These are phyloP conservation scores for Patella caerulea DNA, from an alignment of 2,888 invertebrate genomes.

Conservation along the genomic window DNA sequence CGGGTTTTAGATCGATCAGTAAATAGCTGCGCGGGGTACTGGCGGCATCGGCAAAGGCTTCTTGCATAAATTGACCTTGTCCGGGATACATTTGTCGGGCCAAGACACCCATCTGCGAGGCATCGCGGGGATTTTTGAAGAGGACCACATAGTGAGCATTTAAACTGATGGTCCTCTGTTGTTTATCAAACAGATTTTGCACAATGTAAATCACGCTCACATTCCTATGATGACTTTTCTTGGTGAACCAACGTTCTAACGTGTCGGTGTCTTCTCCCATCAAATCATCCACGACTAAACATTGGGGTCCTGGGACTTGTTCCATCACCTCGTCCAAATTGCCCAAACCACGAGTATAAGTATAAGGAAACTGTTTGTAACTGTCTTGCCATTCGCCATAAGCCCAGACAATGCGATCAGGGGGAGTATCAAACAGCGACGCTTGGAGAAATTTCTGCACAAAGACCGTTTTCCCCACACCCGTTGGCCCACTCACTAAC, in stretches of 20 bases:
- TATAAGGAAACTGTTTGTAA: background rate
- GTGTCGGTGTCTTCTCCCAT: background rate
- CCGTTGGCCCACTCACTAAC: background rate
- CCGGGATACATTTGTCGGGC: background rate
- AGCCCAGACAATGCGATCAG: background rate
- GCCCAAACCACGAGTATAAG: background rate
- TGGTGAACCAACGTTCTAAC: background rate
- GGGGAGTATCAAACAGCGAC: background rate
- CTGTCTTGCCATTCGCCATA: background rate
- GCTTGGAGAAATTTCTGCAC: background rate
- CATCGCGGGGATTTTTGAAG: constrained; percentile 16
- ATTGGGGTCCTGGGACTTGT: background rate
- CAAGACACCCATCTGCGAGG: constrained; percentile 4
- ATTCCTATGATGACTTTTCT: constrained; percentile 19
- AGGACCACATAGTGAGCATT: constrained; percentile 19
- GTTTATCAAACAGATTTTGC: constrained; percentile 17
- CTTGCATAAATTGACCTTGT: background rate
- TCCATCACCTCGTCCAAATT: background rate
- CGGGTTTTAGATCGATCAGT: background rate
- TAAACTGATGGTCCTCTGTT: constrained; percentile 13
- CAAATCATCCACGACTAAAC: constrained; percentile 15
- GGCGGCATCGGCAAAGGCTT: background rate
- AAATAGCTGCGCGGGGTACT: background rate
- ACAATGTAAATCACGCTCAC: constrained; percentile 15
- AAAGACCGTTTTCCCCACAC: background rate